Conservation (phyloP, 2,113 vertebrate species). For the Callocephalon fimbriatum region DNA sequence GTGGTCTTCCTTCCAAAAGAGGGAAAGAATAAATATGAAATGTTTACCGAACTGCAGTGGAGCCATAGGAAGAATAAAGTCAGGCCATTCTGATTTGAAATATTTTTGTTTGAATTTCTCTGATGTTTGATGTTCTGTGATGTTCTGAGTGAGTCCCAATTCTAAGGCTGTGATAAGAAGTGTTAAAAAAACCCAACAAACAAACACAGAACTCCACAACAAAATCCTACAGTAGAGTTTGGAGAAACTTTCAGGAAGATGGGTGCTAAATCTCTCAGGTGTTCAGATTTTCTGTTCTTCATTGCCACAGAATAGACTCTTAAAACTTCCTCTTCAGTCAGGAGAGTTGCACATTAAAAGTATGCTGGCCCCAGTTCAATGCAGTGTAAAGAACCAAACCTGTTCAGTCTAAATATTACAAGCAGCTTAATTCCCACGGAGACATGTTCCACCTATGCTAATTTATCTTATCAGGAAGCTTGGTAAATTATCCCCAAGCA, state of each 20-base stretch:
- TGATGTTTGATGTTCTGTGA: neutral
- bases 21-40: neutral
- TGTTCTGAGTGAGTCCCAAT: neutral
- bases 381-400: slow-evolving; percentile 3
- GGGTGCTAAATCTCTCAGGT: neutral
- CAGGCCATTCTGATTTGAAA: neutral
- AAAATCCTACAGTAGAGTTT: neutral
- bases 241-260: neutral
- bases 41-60: neutral
- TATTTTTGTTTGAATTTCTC: neutral
- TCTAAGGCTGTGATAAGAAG: neutral
- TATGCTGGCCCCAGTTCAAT: neutral
- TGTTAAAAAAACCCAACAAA: neutral
- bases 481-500: neutral
- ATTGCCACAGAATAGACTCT: neutral
- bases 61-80: neutral
- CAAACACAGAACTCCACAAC: neutral
- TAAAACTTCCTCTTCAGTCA: neutral
- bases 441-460: neutral
- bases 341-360: neutral
- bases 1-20: neutral
- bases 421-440: neutral
- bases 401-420: neutral
- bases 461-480: neutral
- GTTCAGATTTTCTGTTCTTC: neutral